Conservation (phyloP, 2,888 invertebrate species). For the Drosophila silvestris region DNA sequence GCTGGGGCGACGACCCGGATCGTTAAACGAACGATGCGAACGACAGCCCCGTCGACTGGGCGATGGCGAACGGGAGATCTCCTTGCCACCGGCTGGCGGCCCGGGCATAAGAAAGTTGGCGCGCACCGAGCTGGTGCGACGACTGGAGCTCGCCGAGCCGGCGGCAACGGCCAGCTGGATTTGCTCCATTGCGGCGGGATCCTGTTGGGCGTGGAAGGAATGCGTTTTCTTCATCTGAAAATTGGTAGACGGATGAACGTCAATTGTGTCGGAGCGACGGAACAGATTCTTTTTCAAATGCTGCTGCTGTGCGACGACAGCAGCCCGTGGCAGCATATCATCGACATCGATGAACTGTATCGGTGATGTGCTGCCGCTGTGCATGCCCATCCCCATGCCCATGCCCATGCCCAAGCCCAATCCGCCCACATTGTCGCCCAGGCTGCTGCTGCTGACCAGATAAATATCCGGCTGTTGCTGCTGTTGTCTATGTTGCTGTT, state of each 20-base stretch:
- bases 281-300: conserved; percentile 84
- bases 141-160: conserved; percentile 78
- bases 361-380: conserved; percentile 82
- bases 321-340: conserved; percentile 77
- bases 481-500: conserved; percentile 39
- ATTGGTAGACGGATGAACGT: conserved; percentile 85
- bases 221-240: conserved; percentile 86
- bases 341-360: conserved; percentile 83
- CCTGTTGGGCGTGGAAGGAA: conserved; percentile 85
- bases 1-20: conserved; percentile 82
- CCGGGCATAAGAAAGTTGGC: conserved; percentile 84
- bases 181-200: conserved; percentile 83
- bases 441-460: conserved; percentile 84
- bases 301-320: conserved; percentile 65
- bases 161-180: conserved; percentile 74
- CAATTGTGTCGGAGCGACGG: conserved; percentile 85
- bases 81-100: conserved; percentile 73
- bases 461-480: conserved; percentile 83
- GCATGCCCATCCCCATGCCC: conserved; percentile 60
- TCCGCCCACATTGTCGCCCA: conserved; percentile 80
- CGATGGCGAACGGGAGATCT: conserved; percentile 84
- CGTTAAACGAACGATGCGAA: conserved; percentile 85
- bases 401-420: conserved; percentile 51
- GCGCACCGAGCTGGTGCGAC: conserved; percentile 85
- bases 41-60: conserved; percentile 85